Percentiles rank a stretch among this genome's conserved stretches.
phyloP scores from a whole-genome alignment of 2,797 vertebrate genomes.

The Channallabes apus region DNA sequence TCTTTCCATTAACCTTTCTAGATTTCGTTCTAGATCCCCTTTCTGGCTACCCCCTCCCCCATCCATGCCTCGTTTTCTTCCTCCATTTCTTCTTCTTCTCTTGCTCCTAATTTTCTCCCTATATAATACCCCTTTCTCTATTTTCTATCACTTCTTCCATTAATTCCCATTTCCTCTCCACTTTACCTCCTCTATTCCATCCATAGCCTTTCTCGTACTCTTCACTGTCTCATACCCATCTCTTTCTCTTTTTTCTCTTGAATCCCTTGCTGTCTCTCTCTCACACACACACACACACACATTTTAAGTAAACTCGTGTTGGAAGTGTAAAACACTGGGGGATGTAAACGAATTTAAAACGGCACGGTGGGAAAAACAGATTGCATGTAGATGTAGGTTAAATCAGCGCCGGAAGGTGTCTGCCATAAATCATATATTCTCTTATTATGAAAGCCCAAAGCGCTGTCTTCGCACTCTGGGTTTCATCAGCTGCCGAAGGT shows the following conservation, averaged over 20 bases:
- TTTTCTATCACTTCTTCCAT: background rate
- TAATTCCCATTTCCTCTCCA: background rate
- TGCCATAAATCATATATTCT: conserved; percentile 34
- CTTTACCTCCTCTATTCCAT: no score
- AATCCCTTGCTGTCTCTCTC: background rate
- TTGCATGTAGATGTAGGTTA: conserved; percentile 38
- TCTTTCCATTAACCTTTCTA: no score
- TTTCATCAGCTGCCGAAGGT: conserved; percentile 28
- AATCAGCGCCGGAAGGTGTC: conserved; percentile 25
- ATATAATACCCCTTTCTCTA: background rate
- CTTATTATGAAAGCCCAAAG: conserved; percentile 27
- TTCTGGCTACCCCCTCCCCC: background rate
- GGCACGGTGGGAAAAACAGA: conserved; percentile 39
- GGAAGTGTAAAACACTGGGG: conserved; percentile 25
- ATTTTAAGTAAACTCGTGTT: conserved; percentile 24
- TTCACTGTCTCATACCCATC: background rate
- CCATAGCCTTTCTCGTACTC: background rate
- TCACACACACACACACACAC: background rate
- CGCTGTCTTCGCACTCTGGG: conserved; percentile 35
- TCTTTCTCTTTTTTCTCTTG: background rate
- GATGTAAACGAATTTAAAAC: conserved; percentile 36
- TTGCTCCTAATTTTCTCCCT: background rate
- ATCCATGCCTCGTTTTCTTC: background rate
- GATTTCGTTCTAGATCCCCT: background rate
- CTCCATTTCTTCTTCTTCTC: background rate